Percentiles rank a stretch among this genome's conserved stretches.
These are phyloP conservation scores for Dexiosoma caninum DNA, from an alignment of 2,888 invertebrate genomes.

Conservation along the genomic window DNA sequence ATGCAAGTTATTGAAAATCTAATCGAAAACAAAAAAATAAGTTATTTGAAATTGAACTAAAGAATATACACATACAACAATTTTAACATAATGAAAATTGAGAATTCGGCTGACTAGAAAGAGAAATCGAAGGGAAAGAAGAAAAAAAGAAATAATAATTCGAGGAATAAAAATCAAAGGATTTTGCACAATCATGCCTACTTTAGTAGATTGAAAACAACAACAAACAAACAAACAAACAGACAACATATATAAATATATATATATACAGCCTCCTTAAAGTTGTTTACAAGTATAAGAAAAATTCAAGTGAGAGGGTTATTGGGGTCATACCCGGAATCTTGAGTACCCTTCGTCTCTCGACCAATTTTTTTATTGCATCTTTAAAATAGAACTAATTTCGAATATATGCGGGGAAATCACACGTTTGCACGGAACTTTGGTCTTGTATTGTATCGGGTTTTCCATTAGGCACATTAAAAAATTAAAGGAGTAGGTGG, in stretches of 20 bases:
- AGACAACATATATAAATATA: no score
- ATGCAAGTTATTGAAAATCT: conserved; percentile 57
- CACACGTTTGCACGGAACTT: no score
- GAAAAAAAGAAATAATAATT: conserved; percentile 48
- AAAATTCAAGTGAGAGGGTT: neutral
- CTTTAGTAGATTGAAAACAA: conserved; percentile 55
- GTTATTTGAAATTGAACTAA: conserved; percentile 2
- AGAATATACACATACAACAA: neutral
- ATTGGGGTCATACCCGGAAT: no score
- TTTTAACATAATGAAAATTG: conserved; percentile 48
- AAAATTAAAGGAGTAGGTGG: no score
- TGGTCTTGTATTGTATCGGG: no score
- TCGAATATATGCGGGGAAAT: no score
- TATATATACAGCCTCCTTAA: neutral
- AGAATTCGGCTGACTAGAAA: conserved; percentile 14
- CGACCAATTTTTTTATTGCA: no score
- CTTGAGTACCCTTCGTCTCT: no score
- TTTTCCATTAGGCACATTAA: no score
- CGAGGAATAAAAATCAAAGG: conserved; percentile 61
- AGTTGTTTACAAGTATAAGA: neutral
- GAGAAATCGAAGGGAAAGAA: conserved; percentile 16
- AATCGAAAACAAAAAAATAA: no score
- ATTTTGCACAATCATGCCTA: conserved; percentile 64
- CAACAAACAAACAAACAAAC: neutral
- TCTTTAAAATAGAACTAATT: no score